Base-by-base conservation (phyloP, 1,140 invertebrate genomes). In the Bacillus rossius region DNA sequence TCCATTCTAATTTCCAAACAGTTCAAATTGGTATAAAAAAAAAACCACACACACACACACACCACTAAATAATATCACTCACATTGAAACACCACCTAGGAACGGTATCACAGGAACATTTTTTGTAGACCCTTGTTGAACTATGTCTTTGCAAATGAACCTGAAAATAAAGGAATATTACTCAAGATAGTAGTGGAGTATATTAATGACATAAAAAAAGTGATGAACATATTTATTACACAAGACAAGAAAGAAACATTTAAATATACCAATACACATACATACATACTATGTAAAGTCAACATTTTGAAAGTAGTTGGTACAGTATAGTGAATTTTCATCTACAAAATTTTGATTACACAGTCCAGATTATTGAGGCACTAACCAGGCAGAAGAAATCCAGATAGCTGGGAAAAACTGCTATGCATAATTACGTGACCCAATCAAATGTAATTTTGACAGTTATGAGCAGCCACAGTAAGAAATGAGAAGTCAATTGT, bases 31-130 rank as follows among this genome's bases (percentile, higher is more conserved):
- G 13, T 47, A 1, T 8, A 2, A 56, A 10, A 23, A 23, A 16
- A 20, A 2, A 23, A 51, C 8, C 25, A 5, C 8, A 10, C 13
- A 17, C 17, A 2, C 0, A 43, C 49, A 7, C n/a, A 25, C 23
- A 51, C 5, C 14, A 23, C 0, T 37, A 34, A 14, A 52, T 10
- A 22, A 5, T 41, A 49, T 26, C 59, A 84, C 85, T 84, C 72
- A 90, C 88, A 91, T 81, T 62, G 83, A 80, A 66, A 86, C 65
- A 72, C 87, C 87, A 41, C 87, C 87, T 40, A 88, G 63, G 73
- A 91, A 89, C 1, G 86, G 84, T 67, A 82, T 82, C 25, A 84
- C 72, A 49, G 82, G 79, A 55, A 82, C 76, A 59, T 81, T 80
- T 61, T 79, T 73, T 10, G 87, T 82, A 65, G 73, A 79, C 23